Evolutionary conservation across 2,113 vertebrate species (phyloP).

Genomic region (Caloenas nicobarica): DNA sequence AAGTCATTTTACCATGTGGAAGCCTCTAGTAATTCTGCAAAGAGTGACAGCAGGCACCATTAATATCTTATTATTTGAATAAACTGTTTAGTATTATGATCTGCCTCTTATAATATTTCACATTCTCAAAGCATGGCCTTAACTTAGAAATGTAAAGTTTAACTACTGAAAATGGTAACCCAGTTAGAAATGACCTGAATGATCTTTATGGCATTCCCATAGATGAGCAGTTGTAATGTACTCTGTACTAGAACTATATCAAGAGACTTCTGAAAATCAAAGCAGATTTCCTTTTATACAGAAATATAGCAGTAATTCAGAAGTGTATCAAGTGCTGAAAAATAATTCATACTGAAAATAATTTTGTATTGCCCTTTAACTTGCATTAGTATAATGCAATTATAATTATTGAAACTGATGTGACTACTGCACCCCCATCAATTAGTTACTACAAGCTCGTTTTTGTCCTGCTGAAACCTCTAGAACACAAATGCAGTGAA

Average conservation of each 20-base stretch:
- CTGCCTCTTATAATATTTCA: background rate
- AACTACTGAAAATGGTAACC: background rate
- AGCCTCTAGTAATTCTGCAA: background rate
- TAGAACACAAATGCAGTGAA: background rate
- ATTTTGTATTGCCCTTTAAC: background rate
- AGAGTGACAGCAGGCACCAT: background rate
- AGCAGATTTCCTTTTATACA: background rate
- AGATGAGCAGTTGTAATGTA: background rate
- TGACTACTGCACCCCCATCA: background rate
- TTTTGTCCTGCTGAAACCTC: background rate
- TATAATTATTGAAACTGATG: background rate
- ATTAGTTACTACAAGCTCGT: background rate
- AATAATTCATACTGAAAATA: background rate
- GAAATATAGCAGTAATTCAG: background rate
- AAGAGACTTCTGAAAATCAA: conserved; percentile 4
- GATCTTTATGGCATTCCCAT: background rate
- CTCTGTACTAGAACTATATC: background rate
- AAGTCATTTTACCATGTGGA: background rate
- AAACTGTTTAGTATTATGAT: background rate
- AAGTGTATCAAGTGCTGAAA: background rate
- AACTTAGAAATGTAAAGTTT: background rate
- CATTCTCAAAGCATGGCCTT: background rate
- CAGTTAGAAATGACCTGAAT: background rate
- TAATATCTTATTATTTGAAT: background rate
- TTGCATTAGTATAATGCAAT: background rate